phyloP scores from a whole-genome alignment of 2,113 vertebrate species.

The Catharus minimus region DNA sequence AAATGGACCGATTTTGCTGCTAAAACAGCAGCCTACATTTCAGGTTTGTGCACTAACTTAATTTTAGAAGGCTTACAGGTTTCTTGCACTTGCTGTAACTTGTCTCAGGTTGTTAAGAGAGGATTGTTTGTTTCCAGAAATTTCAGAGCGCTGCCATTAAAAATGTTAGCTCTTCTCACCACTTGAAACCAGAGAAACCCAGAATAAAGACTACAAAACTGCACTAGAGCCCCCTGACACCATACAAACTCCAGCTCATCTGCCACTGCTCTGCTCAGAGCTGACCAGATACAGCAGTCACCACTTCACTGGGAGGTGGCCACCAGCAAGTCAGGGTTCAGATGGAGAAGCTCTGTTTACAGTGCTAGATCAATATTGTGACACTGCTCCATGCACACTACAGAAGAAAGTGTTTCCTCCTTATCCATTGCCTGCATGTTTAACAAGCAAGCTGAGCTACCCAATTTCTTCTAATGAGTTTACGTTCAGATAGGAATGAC shows the following conservation, averaged over 20 bases:
- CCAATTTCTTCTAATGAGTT: slow-evolving; percentile 40
- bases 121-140: slow-evolving; percentile 53
- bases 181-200: not conserved
- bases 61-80: slow-evolving; percentile 63
- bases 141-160: slow-evolving; percentile 29
- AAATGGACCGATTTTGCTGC: slow-evolving; percentile 13
- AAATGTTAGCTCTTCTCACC: slow-evolving; percentile 10
- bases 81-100: slow-evolving; percentile 57
- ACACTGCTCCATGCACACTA: not conserved
- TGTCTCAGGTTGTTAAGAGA: slow-evolving; percentile 16
- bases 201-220: not conserved
- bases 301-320: not conserved
- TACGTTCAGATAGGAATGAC: not conserved
- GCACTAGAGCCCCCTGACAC: not conserved
- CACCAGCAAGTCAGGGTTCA: not conserved
- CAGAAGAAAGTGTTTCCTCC: not conserved
- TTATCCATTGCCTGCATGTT: not conserved
- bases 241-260: not conserved
- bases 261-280: not conserved
- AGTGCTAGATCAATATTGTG: not conserved
- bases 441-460: not conserved
- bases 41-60: slow-evolving; percentile 62
- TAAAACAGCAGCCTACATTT: slow-evolving; percentile 53
- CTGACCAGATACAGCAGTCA: not conserved
- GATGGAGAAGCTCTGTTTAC: not conserved